Conservation (phyloP, 2,888 invertebrate species). For the Liposcelis brunnea region DNA sequence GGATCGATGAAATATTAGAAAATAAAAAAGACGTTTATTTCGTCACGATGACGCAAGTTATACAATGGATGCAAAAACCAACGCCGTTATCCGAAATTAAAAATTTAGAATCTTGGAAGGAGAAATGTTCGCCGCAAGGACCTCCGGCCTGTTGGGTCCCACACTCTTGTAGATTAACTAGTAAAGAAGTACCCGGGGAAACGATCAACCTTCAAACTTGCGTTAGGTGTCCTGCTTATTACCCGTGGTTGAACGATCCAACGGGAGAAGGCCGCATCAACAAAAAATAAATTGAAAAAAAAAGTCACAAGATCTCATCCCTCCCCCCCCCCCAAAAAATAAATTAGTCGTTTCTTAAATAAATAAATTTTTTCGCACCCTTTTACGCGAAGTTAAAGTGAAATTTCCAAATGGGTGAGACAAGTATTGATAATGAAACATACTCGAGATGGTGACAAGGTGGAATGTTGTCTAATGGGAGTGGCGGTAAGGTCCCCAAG, state of each 20-base stretch:
- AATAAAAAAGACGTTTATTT: conserved; percentile 86
- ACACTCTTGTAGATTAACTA: conserved; percentile 76
- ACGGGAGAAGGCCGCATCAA: conserved; percentile 69
- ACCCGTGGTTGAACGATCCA: conserved; percentile 88
- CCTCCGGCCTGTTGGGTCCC: conserved; percentile 72
- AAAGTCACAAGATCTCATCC: conserved; percentile 30
- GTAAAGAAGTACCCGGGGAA: conserved; percentile 86
- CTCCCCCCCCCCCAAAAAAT: not conserved
- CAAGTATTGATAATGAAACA: no score
- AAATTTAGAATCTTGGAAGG: conserved; percentile 89
- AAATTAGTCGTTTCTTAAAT: no score
- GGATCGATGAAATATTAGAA: conserved; percentile 75
- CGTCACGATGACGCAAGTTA: conserved; percentile 90
- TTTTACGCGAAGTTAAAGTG: no score
- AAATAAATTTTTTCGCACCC: no score
- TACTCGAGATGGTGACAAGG: conserved; percentile 3
- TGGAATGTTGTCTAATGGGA: conserved; percentile 6
- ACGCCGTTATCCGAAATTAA: conserved; percentile 67
- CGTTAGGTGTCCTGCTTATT: conserved; percentile 82
- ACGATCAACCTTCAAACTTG: conserved; percentile 87
- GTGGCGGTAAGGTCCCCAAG: conserved; percentile 4
- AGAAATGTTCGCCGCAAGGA: conserved; percentile 80
- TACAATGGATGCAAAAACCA: conserved; percentile 91
- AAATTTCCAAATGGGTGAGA: not conserved
- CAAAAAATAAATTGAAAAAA: no score